phyloP scores from a whole-genome alignment of 2,888 invertebrate genomes.

The Aporophyla lueneburgensis region DNA sequence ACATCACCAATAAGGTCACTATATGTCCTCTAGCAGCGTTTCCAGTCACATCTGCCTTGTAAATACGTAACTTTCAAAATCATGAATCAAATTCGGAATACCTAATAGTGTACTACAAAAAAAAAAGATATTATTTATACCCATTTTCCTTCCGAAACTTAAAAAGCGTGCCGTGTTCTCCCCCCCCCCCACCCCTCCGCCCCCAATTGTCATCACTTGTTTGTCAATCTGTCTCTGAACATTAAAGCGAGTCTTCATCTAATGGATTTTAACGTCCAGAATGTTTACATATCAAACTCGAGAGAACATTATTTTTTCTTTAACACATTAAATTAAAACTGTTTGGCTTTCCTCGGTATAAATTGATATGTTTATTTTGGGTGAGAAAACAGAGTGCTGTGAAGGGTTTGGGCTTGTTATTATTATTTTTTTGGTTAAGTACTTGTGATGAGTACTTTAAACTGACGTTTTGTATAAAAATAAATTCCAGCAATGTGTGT shows the following conservation, averaged over 20 bases:
- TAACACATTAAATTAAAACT: constrained; percentile 67
- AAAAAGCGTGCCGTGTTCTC: constrained; percentile 25
- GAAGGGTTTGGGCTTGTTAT: constrained; percentile 59
- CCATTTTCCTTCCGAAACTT: neutral
- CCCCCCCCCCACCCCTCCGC: neutral
- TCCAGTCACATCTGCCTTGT: too few species aligned
- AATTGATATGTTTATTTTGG: constrained; percentile 71
- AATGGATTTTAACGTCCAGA: constrained; percentile 79
- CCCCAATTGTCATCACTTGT: constrained; percentile 65
- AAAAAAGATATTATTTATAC: too few species aligned
- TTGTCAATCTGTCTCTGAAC: constrained; percentile 80
- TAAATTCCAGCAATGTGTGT: neutral
- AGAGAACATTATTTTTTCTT: constrained; percentile 65
- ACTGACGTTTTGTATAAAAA: constrained; percentile 18
- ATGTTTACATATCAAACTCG: constrained; percentile 76
- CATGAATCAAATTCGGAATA: too few species aligned
- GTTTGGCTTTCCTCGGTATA: constrained; percentile 66
- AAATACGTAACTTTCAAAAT: too few species aligned
- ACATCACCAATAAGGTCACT: too few species aligned
- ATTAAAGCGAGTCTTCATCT: constrained; percentile 78
- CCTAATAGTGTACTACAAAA: too few species aligned
- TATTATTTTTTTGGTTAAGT: constrained; percentile 41
- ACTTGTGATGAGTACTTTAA: constrained; percentile 49
- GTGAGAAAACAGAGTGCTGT: constrained; percentile 60
- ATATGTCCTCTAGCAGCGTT: too few species aligned